Conservation (phyloP, 2,113 vertebrate species). For the Chloropsis cyanopogon region DNA sequence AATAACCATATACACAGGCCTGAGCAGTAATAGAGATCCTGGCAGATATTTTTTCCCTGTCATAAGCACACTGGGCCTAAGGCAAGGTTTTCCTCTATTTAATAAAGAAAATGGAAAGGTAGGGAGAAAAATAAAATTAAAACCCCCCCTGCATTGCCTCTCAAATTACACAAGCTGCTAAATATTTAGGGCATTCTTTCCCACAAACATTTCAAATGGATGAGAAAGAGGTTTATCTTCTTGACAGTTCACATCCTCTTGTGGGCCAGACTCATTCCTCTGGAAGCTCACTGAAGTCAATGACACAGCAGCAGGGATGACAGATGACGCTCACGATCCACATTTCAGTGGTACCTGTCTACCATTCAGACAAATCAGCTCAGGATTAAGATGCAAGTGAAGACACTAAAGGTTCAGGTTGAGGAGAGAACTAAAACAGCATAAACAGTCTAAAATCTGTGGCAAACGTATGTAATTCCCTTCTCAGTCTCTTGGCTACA, state of each 20-base stretch:
- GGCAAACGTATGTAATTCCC: background rate
- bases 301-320: background rate
- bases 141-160: background rate
- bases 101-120: slow-evolving; percentile 50
- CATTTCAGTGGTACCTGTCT: background rate
- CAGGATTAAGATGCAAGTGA: slow-evolving; percentile 22
- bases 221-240: slow-evolving; percentile 38
- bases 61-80: slow-evolving; percentile 17
- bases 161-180: slow-evolving; percentile 54
- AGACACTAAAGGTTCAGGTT: background rate
- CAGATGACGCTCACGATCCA: background rate
- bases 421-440: background rate
- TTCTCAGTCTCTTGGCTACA: background rate
- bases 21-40: slow-evolving; percentile 8
- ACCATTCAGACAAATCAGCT: background rate
- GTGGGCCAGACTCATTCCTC: slow-evolving; percentile 9
- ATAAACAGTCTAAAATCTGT: background rate
- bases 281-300: slow-evolving; percentile 22
- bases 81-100: slow-evolving; percentile 41
- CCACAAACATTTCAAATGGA: slow-evolving; percentile 31
- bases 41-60: slow-evolving; percentile 4
- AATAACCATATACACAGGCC: slow-evolving; percentile 11
- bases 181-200: slow-evolving; percentile 61
- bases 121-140: slow-evolving; percentile 14
- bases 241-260: slow-evolving; percentile 30